Base-by-base conservation (phyloP, 2,797 vertebrate genomes). In the Sebastes flavidus region DNA sequence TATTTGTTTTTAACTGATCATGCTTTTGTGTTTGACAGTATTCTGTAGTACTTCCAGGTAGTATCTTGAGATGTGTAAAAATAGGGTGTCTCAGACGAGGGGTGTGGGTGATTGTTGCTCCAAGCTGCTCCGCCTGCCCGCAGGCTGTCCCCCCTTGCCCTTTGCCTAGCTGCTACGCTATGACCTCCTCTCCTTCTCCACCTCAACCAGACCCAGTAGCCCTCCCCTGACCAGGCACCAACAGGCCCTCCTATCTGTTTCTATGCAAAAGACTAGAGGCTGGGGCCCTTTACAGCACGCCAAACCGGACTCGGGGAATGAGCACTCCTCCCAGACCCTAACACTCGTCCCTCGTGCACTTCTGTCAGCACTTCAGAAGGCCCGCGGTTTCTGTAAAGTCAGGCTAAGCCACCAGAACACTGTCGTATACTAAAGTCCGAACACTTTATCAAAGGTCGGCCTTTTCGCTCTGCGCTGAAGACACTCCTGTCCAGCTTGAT, bases 221-320 rank as follows among this genome's bases (percentile, higher is more conserved):
- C 87, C 88, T 62, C 81, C 75, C 81, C 86, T 70, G 75, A 90
- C 86, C 89, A 85, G 88, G 79, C 87, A 90, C 85, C 87, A 87
- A 92, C 91, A 83, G 87, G 90, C 92, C 87, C 93, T 90, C 79
- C 70, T 89, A 91, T 94, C 94, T 93, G 92, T 95, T 95, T 95
- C 96, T 96, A 96, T 96, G 96, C 96, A 96, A 96, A 93, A 95
- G 90, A 93, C 88, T 88, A 89, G 89, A 91, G 92, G 89, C 87
- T 81, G 84, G 84, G 92, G 89, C 83, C 87, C 86, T 88, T 91
- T 84, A 91, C 90, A 86, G 89, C 82, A 91, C 66, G 90, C 91
- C 92, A 88, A 87, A 93, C 82, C 82, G 75, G 78, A 88, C 88
- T 77, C 24, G 72, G 91, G 91, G 91, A 91, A 87, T 36, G 82